These are phyloP conservation scores for Drosophila buzzatii DNA, from an alignment of 2,888 invertebrate species.

Conservation along the genomic window DNA sequence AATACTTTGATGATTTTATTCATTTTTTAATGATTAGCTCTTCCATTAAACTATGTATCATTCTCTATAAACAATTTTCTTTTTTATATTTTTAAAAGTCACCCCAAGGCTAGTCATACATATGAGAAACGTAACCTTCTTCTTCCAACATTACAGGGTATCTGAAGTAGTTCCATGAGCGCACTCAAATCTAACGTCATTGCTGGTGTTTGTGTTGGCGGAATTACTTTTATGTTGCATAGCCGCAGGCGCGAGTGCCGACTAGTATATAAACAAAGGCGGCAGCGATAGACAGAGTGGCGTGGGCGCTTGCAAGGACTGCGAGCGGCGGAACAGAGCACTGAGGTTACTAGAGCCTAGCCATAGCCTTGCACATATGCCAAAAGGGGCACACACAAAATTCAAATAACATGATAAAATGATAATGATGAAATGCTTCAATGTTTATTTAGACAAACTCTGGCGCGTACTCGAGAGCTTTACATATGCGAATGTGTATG, in stretches of 20 bases:
- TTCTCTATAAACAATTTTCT: too few species aligned
- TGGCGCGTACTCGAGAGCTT: conserved; percentile 12
- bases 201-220: conserved; percentile 48
- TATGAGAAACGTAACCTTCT: too few species aligned
- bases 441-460: conserved; percentile 64
- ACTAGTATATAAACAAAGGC: conserved; percentile 47
- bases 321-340: too few species aligned
- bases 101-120: too few species aligned
- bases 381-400: conserved; percentile 45
- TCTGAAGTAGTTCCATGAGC: background rate
- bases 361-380: conserved; percentile 54
- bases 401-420: conserved; percentile 74
- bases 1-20: too few species aligned
- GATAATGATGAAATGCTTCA: conserved; percentile 74
- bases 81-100: too few species aligned
- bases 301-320: background rate
- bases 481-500: background rate
- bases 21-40: too few species aligned
- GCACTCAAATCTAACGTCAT: conserved; percentile 8
- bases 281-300: background rate
- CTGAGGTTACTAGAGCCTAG: conserved; percentile 8
- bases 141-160: conserved; percentile 25
- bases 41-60: too few species aligned
- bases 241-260: conserved; percentile 48
- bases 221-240: conserved; percentile 58